Percentiles rank a stretch among this genome's conserved stretches.
phyloP scores from a whole-genome alignment of 2,113 vertebrate species.

The Ibidorhyncha struthersii region DNA sequence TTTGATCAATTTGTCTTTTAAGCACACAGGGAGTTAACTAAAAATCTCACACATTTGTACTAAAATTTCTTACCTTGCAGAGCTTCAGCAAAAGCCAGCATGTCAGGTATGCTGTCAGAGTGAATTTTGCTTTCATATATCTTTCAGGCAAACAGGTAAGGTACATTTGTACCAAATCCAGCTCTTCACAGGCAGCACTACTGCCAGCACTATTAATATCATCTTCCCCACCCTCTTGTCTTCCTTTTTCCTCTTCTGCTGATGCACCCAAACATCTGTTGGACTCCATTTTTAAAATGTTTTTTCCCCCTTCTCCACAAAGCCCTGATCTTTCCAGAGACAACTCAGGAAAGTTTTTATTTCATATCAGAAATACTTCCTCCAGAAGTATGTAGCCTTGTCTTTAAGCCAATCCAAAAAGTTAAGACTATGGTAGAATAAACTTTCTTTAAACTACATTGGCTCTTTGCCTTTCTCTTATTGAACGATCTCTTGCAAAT shows the following conservation, averaged over 20 bases:
- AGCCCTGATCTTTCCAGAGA: not conserved
- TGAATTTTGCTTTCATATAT: conserved; percentile 64
- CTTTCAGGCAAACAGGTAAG: conserved; percentile 64
- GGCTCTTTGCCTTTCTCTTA: conserved; percentile 54
- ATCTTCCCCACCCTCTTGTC: not conserved
- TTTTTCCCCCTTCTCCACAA: not conserved
- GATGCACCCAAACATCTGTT: conserved; percentile 15
- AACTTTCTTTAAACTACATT: conserved; percentile 47
- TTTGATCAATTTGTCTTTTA: not conserved
- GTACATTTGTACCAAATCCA: conserved; percentile 53
- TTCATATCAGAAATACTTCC: not conserved
- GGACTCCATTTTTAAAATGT: conserved; percentile 35
- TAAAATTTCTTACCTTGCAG: conserved; percentile 75
- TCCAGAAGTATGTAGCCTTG: conserved; percentile 4
- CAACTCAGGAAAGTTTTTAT: conserved; percentile 10
- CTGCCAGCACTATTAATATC: not conserved
- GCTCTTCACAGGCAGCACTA: not conserved
- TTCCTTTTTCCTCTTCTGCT: conserved; percentile 12
- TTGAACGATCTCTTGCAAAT: conserved; percentile 43
- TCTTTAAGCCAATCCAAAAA: conserved; percentile 22
- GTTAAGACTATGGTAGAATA: conserved; percentile 12
- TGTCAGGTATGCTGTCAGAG: conserved; percentile 59
- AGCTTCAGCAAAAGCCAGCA: conserved; percentile 76
- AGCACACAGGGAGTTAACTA: not conserved
- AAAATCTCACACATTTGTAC: not conserved